phyloP scores from a whole-genome alignment of 2,113 vertebrate species.

The Phalacrocorax carbo region DNA sequence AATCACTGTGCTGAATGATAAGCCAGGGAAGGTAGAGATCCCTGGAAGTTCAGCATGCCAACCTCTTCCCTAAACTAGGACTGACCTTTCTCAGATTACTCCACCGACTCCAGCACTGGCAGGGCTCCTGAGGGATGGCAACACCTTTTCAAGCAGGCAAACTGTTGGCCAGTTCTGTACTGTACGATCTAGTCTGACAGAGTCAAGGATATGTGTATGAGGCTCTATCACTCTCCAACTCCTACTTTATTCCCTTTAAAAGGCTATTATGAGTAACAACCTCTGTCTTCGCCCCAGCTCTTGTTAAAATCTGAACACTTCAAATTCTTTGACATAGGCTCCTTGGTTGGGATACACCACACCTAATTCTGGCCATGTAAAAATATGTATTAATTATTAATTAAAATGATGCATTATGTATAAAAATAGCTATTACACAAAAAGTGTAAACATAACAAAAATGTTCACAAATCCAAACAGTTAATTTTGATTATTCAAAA shows the following conservation, averaged over 20 bases:
- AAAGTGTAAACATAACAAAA: background rate
- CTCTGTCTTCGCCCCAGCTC: background rate
- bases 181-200: background rate
- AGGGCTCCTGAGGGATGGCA: background rate
- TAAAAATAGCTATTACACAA: background rate
- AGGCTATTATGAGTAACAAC: background rate
- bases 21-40: background rate
- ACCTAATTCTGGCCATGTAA: background rate
- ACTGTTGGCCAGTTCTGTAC: background rate
- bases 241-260: background rate
- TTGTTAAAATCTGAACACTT: background rate
- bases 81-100: background rate
- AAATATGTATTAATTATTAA: background rate
- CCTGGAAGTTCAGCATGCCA: background rate
- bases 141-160: background rate
- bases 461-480: background rate
- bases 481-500: background rate
- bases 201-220: background rate
- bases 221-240: background rate
- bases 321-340: background rate
- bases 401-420: background rate
- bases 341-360: background rate
- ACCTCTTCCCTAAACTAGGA: background rate
- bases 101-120: background rate
- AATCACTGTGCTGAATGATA: background rate